phyloP scores from a whole-genome alignment of 2,113 vertebrate genomes.

The Rhizomys pruinosus region DNA sequence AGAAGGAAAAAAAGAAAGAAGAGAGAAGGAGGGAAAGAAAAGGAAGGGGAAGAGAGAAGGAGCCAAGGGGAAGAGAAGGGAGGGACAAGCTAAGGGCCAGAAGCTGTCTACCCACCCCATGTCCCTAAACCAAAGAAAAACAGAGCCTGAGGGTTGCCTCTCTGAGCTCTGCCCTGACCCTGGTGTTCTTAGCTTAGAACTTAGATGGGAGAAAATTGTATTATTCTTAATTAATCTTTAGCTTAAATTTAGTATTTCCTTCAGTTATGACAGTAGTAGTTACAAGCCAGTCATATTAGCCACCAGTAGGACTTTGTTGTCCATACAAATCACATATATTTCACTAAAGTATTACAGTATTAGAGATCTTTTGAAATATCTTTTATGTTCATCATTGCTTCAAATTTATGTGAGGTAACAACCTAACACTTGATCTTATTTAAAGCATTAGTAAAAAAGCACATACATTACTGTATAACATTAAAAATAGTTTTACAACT shows the following conservation, averaged over 20 bases:
- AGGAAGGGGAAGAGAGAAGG: not conserved
- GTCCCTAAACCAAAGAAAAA: not conserved
- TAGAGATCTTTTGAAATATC: constrained; percentile 60
- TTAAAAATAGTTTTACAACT: constrained; percentile 62
- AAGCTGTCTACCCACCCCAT: not conserved
- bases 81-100: not conserved
- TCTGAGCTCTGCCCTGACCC: not conserved
- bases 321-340: constrained; percentile 43
- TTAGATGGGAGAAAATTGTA: not conserved
- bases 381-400: constrained; percentile 49
- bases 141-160: not conserved
- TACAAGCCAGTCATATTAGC: constrained; percentile 36
- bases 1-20: not conserved
- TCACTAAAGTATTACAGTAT: not conserved
- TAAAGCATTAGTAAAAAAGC: constrained; percentile 72
- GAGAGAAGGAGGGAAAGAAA: not conserved
- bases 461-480: constrained; percentile 41
- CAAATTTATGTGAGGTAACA: constrained; percentile 62
- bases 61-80: not conserved
- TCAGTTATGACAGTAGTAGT: constrained; percentile 12
- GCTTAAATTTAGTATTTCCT: constrained; percentile 47
- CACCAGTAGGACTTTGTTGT: constrained; percentile 3
- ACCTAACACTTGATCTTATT: constrained; percentile 65
- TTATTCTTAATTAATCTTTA: constrained; percentile 42
- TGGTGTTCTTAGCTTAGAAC: constrained; percentile 31